A percentile compares a stretch with the other conserved stretches of the same genome.
phyloP scores from a whole-genome alignment of 2,113 vertebrate species.

The Periophthalmus modestus region DNA sequence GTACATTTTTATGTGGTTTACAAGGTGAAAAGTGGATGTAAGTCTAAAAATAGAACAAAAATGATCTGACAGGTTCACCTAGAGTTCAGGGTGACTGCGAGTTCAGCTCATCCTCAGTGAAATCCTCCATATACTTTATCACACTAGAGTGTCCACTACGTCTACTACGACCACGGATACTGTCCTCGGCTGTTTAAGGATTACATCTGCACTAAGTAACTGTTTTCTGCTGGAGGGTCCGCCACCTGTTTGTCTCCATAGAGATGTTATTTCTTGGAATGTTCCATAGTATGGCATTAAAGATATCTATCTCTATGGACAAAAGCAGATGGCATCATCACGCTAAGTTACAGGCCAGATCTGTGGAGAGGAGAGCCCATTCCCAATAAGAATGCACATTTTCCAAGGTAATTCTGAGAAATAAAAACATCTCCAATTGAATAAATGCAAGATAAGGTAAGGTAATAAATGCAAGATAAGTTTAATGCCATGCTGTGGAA shows the following conservation, averaged over 20 bases:
- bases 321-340: background rate
- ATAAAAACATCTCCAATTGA: background rate
- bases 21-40: background rate
- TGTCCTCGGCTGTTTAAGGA: background rate
- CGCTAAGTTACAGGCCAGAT: background rate
- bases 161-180: background rate
- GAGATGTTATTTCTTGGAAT: background rate
- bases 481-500: no score
- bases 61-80: slow-evolving; percentile 35
- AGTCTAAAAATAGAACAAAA: background rate
- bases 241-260: background rate
- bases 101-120: slow-evolving; percentile 38
- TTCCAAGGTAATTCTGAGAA: background rate
- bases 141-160: background rate
- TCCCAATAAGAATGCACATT: background rate
- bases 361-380: background rate
- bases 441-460: background rate
- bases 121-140: slow-evolving; percentile 7
- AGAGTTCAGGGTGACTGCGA: slow-evolving; percentile 51
- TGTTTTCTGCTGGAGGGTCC: background rate
- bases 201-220: background rate
- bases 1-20: background rate
- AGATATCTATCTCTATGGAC: background rate
- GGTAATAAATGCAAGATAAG: no score
- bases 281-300: background rate